These are phyloP conservation scores for Eupeodes luniger DNA, from an alignment of 2,888 invertebrate species.

Conservation along the genomic window DNA sequence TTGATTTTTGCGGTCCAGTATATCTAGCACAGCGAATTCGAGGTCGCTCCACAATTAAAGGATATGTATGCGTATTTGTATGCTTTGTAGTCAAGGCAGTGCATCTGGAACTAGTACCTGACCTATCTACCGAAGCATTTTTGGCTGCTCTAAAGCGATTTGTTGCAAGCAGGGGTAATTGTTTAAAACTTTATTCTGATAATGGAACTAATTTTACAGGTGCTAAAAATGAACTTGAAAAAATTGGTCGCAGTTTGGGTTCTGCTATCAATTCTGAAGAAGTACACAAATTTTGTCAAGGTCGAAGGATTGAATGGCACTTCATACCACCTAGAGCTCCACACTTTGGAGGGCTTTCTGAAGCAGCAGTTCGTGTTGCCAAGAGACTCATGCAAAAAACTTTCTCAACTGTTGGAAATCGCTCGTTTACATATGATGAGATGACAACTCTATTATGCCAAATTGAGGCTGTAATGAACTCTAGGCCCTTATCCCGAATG, in stretches of 20 bases:
- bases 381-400: slow-evolving; percentile 6
- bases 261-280: slow-evolving; percentile 6
- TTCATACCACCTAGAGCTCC: slow-evolving; percentile 7
- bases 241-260: slow-evolving; percentile 11
- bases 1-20: slow-evolving; percentile 31
- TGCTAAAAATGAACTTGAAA: slow-evolving; percentile 7
- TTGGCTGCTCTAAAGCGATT: too few relatives aligned
- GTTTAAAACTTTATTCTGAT: not conserved
- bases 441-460: not conserved
- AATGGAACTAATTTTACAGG: slow-evolving; percentile 13
- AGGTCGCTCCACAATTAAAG: slow-evolving; percentile 18
- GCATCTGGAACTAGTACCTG: too few relatives aligned
- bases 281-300: slow-evolving; percentile 10
- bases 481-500: slow-evolving; percentile 3
- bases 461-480: slow-evolving; percentile 11
- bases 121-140: too few relatives aligned
- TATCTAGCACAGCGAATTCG: not conserved
- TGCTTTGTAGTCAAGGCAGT: slow-evolving; percentile 13
- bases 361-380: not conserved
- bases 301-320: not conserved
- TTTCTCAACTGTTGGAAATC: not conserved
- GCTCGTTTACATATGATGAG: slow-evolving; percentile 1
- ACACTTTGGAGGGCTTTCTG: not conserved
- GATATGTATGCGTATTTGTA: slow-evolving; percentile 26
- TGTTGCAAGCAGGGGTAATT: too few relatives aligned